Conservation (phyloP, 2,113 vertebrate species). For the Cygnus atratus region DNA sequence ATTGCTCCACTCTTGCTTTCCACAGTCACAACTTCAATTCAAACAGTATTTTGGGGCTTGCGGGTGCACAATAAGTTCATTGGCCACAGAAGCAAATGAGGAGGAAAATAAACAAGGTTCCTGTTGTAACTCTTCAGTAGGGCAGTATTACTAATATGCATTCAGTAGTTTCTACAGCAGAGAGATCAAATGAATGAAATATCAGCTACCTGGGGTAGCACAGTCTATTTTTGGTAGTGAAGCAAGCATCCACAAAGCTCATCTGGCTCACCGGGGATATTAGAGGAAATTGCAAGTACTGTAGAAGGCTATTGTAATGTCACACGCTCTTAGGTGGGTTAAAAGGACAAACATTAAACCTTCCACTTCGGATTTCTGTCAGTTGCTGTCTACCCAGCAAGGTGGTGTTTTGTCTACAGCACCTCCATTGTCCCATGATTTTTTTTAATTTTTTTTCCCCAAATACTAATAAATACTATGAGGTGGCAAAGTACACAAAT, state of each 20-base stretch:
- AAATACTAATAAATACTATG: not conserved
- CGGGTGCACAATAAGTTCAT: not conserved
- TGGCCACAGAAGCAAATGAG: not conserved
- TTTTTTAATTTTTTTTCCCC: not conserved
- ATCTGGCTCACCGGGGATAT: not conserved
- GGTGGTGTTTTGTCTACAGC: not conserved
- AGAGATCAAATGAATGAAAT: not conserved
- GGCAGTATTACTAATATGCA: not conserved
- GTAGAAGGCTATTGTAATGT: not conserved
- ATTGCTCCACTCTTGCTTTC: not conserved
- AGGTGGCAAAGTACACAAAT: not conserved
- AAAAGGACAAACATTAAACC: not conserved
- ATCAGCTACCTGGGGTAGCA: fast-evolving
- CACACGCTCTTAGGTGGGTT: not conserved
- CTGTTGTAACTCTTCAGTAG: not conserved
- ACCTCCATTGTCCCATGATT: not conserved
- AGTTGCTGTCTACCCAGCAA: not conserved
- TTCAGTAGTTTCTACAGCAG: not conserved
- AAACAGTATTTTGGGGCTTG: not conserved
- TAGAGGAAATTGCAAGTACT: conserved; percentile 9
- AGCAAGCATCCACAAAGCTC: not conserved
- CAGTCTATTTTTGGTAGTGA: not conserved
- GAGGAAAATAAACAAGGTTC: not conserved
- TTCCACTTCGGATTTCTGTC: not conserved
- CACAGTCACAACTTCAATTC: not conserved